Conservation (phyloP, 2,888 invertebrate species). For the Philhelius pedissequus region DNA sequence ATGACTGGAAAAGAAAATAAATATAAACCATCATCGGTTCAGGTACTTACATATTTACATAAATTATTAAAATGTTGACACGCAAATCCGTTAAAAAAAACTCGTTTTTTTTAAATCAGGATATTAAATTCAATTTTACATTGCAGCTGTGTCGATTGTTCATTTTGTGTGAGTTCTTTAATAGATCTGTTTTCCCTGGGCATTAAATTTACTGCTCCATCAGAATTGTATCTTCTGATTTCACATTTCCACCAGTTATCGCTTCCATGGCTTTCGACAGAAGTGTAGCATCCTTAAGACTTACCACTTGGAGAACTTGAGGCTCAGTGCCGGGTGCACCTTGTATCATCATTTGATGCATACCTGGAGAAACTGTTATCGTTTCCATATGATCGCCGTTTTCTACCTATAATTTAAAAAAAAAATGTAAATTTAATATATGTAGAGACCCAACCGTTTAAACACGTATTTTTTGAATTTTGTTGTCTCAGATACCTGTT, state of each 20-base stretch:
- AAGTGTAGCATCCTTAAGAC: slow-evolving; percentile 90
- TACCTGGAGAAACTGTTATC: slow-evolving; percentile 87
- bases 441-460: background rate
- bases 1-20: slow-evolving; percentile 8
- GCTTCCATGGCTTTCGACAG: slow-evolving; percentile 89
- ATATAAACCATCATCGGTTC: slow-evolving; percentile 47
- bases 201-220: slow-evolving; percentile 76
- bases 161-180: background rate
- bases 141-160: slow-evolving; percentile 41
- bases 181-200: background rate
- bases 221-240: slow-evolving; percentile 83
- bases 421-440: background rate
- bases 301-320: slow-evolving; percentile 90
- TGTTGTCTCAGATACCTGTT: slow-evolving; percentile 28
- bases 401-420: slow-evolving; percentile 82
- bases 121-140: slow-evolving; percentile 44
- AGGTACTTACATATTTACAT: slow-evolving; percentile 71
- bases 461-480: background rate
- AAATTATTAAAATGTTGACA: slow-evolving; percentile 46
- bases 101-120: slow-evolving; percentile 11
- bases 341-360: slow-evolving; percentile 91
- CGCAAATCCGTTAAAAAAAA: background rate
- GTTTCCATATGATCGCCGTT: slow-evolving; percentile 88
- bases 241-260: slow-evolving; percentile 83
- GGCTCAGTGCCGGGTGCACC: slow-evolving; percentile 85